Evolutionary conservation across 2,888 invertebrate genomes (phyloP), one percentile per base, ranked within the genome.

Genomic region (Falcaria lacertinaria): DNA sequence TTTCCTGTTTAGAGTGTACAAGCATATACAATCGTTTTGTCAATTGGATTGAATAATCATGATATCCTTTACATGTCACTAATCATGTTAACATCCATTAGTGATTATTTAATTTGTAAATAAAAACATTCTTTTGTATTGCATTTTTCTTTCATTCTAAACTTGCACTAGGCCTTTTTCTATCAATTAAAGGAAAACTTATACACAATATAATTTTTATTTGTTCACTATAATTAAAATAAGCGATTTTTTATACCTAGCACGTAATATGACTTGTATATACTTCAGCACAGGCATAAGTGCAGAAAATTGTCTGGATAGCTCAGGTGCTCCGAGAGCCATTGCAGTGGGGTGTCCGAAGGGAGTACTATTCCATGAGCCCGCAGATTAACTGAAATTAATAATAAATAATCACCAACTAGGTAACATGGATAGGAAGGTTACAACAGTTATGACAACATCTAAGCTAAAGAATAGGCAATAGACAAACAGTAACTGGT

Each of bases 291-390:
- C 39, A 94, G 74, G 73, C 93, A 93, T 60, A 98, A 91, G 90
- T 99, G 99, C 52, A 99, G 89, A 84, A 99, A 99, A 88, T 99
- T 99, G 80, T 99, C 99, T 0, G 99, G 98, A 85, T 98, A 98
- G 78, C 98, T 97, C 68, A 99, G 90, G 81, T 99, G 98, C 86
- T 98, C 98, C 15, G 98, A 97, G 83, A 99, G 92, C 98, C 99
- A 99, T 69, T 98, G 96, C 7, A 99, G 80, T 8, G 98, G 98
- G 7, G 98, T 96, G 51, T 98, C 96, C 50, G 92, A 68, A 2
- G 98, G 96, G 42, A 97, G 93, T 56, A 93, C 91, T 62, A 99
- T 93, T 15, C 99, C 99, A 81, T 99, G 99, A 17, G 96, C 96
- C 61, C 95, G 91, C 37, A 96, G 89, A 67, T 91, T 91, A 50